Evolutionary conservation across 2,113 vertebrate species (phyloP).

Genomic region (Aplodontia rufa): DNA sequence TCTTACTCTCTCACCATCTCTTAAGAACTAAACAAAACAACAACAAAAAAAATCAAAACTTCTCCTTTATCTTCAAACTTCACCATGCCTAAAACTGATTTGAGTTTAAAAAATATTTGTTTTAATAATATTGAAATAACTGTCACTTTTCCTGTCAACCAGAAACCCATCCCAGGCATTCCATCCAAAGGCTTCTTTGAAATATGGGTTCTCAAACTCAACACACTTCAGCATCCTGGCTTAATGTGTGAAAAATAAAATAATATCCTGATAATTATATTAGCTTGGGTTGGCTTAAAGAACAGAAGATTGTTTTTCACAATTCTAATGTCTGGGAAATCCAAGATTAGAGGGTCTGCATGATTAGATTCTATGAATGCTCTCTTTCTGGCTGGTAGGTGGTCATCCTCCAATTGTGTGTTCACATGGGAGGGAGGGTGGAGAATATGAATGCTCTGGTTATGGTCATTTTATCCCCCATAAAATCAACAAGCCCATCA

Average conservation of each 20-base stretch:
- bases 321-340: background rate
- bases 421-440: background rate
- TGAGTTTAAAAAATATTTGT: background rate
- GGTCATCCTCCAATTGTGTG: background rate
- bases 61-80: background rate
- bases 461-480: background rate
- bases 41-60: no score
- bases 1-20: no score
- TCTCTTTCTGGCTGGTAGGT: background rate
- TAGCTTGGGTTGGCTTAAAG: background rate
- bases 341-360: no score
- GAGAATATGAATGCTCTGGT: no score
- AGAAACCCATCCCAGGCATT: background rate
- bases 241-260: background rate
- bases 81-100: background rate
- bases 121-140: background rate
- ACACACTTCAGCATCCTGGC: background rate
- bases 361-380: background rate
- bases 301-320: background rate
- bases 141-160: background rate
- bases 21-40: no score
- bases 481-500: background rate
- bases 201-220: background rate
- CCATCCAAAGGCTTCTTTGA: background rate
- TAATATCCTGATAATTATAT: background rate